Percentiles rank a stretch among this genome's conserved stretches.
These are phyloP conservation scores for Gorsachius magnificus DNA, from an alignment of 2,797 vertebrate genomes.

Conservation along the genomic window DNA sequence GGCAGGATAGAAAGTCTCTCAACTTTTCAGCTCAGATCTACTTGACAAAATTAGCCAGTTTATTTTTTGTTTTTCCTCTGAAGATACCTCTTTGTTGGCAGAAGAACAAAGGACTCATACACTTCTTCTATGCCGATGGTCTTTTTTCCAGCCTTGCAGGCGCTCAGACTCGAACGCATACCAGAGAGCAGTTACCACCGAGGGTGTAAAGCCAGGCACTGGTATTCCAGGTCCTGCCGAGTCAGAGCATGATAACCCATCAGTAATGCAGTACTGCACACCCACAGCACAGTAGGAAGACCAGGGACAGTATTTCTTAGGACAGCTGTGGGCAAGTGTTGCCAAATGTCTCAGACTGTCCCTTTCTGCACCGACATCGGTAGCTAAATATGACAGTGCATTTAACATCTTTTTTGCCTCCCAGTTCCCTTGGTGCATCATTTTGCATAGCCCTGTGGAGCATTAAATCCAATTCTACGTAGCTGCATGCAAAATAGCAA, in stretches of 20 bases:
- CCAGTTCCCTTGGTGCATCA: not conserved
- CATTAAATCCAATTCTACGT: not conserved
- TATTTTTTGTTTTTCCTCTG: not conserved
- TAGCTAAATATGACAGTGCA: not conserved
- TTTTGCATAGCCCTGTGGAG: not conserved
- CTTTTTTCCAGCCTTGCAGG: not conserved
- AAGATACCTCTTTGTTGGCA: not conserved
- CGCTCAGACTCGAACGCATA: not conserved
- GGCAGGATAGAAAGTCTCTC: not conserved
- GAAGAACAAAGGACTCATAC: not conserved
- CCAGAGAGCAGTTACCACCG: not conserved
- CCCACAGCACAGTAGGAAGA: not conserved
- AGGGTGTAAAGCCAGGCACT: not conserved
- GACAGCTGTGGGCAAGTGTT: not conserved
- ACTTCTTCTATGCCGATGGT: not conserved
- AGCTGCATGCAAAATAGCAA: not conserved
- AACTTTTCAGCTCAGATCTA: not conserved
- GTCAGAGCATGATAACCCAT: not conserved
- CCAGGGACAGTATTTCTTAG: not conserved
- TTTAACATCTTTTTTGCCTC: not conserved
- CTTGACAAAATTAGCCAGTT: not conserved
- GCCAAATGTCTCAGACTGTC: not conserved
- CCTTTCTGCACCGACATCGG: not conserved
- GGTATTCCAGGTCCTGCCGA: not conserved
- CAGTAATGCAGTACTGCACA: not conserved